Conservation (phyloP, 2,888 invertebrate species). For the Pseudococcus viburni region DNA sequence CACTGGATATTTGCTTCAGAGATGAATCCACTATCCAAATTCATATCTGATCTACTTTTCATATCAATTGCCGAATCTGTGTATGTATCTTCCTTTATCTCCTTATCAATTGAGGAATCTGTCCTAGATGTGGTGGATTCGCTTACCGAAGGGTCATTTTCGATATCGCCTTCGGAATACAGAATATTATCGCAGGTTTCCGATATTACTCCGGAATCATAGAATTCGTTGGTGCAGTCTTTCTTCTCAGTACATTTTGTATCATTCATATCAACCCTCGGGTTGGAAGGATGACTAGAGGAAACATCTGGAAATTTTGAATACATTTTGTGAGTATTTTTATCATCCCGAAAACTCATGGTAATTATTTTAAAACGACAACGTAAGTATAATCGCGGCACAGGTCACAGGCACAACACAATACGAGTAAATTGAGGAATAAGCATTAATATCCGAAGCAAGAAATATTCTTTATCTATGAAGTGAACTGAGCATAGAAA, state of each 20-base stretch:
- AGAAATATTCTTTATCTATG: no score
- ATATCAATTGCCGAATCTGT: not conserved
- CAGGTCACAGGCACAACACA: not conserved
- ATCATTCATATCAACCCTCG: conserved; percentile 43
- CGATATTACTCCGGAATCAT: conserved; percentile 66
- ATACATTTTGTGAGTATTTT: conserved; percentile 23
- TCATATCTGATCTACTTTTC: conserved; percentile 8
- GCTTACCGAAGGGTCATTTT: conserved; percentile 31
- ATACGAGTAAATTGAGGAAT: not conserved
- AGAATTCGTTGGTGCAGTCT: conserved; percentile 48
- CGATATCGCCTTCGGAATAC: conserved; percentile 65
- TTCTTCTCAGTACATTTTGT: conserved; percentile 22
- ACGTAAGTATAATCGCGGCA: not conserved
- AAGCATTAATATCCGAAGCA: no score
- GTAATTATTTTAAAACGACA: not conserved
- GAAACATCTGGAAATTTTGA: conserved; percentile 57
- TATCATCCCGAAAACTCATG: not conserved
- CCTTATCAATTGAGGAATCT: not conserved
- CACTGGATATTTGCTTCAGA: not conserved
- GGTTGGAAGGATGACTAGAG: conserved; percentile 12
- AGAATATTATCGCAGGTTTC: conserved; percentile 54
- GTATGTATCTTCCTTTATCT: not conserved
- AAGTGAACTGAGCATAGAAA: no score
- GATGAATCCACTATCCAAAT: conserved; percentile 52
- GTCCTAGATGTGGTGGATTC: not conserved